Evolutionary conservation across 2,888 invertebrate species (phyloP).

Genomic region (Leptopilina myrica): DNA sequence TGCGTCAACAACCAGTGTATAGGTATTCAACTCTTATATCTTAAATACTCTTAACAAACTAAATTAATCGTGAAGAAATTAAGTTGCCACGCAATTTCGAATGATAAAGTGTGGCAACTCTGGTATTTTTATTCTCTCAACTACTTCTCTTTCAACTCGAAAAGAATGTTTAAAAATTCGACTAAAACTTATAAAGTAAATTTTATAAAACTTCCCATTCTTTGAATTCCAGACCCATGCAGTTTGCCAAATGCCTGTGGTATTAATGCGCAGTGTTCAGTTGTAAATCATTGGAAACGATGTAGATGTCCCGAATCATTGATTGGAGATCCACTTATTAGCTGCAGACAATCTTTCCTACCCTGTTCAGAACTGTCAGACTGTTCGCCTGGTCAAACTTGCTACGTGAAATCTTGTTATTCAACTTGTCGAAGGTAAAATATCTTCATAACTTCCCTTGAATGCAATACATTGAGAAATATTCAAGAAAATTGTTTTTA

Average conservation of each 20-base stretch:
- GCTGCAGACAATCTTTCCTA: slow-evolving; percentile 84
- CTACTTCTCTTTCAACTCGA: too few species aligned
- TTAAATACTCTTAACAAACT: too few species aligned
- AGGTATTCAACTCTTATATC: slow-evolving; percentile 66
- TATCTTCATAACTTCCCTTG: not conserved
- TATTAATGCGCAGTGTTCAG: slow-evolving; percentile 86
- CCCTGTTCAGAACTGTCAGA: slow-evolving; percentile 83
- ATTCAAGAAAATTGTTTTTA: not conserved
- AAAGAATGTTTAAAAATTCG: too few species aligned
- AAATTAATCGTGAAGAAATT: too few species aligned
- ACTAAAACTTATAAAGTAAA: too few species aligned
- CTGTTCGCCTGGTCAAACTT: slow-evolving; percentile 85
- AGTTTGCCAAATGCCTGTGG: slow-evolving; percentile 88
- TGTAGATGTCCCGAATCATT: slow-evolving; percentile 86
- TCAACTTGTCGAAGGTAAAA: slow-evolving; percentile 86
- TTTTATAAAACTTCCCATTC: not conserved
- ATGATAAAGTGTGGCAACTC: too few species aligned
- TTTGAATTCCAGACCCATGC: slow-evolving; percentile 81
- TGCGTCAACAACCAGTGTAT: slow-evolving; percentile 89
- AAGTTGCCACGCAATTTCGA: too few species aligned
- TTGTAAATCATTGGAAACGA: slow-evolving; percentile 84
- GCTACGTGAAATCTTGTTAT: slow-evolving; percentile 88
- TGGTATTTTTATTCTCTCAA: too few species aligned
- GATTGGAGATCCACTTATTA: slow-evolving; percentile 85
- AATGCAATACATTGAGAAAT: not conserved